Base-by-base conservation (phyloP, 2,113 vertebrate species). In the Rattus rattus region DNA sequence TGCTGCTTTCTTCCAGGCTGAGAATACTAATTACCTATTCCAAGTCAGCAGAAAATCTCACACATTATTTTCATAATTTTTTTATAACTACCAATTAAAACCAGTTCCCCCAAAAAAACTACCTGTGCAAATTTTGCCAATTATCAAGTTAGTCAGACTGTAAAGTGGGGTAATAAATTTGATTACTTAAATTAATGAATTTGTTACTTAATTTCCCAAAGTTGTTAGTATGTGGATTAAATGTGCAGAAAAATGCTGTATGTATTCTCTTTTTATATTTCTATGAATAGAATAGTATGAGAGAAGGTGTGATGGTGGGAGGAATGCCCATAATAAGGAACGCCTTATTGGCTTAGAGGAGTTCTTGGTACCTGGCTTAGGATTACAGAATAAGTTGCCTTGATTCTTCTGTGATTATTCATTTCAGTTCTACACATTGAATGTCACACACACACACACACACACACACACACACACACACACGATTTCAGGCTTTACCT, bases 381-480 rank as follows among this genome's bases (percentile, higher is more conserved):
- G 36, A 92, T 54, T 87, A 39, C 12, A 77, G 67, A 81, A 24
- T 36, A 72, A 76, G 24, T 49, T 49, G 24, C 39, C 56, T 93
- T 76, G 91, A 89, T 90, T 83, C n/a, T 56, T 90, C 87, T 79
- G 13, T 89, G 88, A 92, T 88, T 95, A 75, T 94, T 91, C 88
- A 36, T 96, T 79, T 90, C 80, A 73, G 10, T 77, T n/a, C 75
- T 92, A 56, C 70, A 73, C 2, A 59, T 28, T n/a, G 43, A 93
- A 43, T 93, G 73, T 94, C 81, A 76, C 39, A 52, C 24, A 90
- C 75, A 73, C 49, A 52, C 17, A 36, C 36, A 69, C 83, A 73
- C 49, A 52, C 39, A 36, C 36, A 69, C 79, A 61, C 80, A 76
- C 24, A 54, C 26, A 91, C 75, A 75, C 39, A 43, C 22, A 33